These are phyloP conservation scores for Meloidogyne chitwoodi DNA, from an alignment of 1,140 invertebrate species.

Conservation along the genomic window DNA sequence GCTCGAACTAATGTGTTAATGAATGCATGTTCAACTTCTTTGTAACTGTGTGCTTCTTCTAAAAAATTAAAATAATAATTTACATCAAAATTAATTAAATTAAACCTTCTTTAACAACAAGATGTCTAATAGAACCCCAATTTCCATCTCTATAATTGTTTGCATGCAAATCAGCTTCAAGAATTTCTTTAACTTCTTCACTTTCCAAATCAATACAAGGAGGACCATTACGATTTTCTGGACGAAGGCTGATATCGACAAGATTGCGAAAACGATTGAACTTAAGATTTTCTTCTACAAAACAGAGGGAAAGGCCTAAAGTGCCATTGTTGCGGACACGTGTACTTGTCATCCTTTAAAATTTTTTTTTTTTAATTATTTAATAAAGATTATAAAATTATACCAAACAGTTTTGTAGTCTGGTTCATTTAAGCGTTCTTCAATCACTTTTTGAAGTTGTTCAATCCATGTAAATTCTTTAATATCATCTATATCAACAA, in stretches of 20 bases:
- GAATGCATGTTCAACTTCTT: constrained; percentile 76
- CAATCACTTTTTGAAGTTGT: constrained; percentile 59
- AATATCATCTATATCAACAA: constrained; percentile 61
- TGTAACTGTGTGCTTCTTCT: constrained; percentile 62
- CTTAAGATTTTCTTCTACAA: constrained; percentile 65
- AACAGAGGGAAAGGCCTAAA: constrained; percentile 80
- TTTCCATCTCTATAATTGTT: constrained; percentile 75
- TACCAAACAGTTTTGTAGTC: constrained; percentile 66
- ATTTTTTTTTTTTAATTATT: neutral
- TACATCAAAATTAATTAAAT: no score
- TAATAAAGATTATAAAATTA: neutral
- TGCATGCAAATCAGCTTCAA: constrained; percentile 74
- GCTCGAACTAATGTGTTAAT: constrained; percentile 82
- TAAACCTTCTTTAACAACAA: constrained; percentile 64
- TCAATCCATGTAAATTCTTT: constrained; percentile 73
- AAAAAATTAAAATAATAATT: constrained; percentile 52
- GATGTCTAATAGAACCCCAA: constrained; percentile 81
- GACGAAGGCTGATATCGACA: constrained; percentile 51
- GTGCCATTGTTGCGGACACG: constrained; percentile 68
- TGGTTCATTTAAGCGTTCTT: constrained; percentile 68
- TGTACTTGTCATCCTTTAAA: constrained; percentile 66
- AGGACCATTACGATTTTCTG: constrained; percentile 52
- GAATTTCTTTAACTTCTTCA: constrained; percentile 67
- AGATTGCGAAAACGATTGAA: constrained; percentile 58
- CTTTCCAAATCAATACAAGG: constrained; percentile 67